phyloP scores from a whole-genome alignment of 2,888 invertebrate species.

The Caenorhabditis sulstoni region DNA sequence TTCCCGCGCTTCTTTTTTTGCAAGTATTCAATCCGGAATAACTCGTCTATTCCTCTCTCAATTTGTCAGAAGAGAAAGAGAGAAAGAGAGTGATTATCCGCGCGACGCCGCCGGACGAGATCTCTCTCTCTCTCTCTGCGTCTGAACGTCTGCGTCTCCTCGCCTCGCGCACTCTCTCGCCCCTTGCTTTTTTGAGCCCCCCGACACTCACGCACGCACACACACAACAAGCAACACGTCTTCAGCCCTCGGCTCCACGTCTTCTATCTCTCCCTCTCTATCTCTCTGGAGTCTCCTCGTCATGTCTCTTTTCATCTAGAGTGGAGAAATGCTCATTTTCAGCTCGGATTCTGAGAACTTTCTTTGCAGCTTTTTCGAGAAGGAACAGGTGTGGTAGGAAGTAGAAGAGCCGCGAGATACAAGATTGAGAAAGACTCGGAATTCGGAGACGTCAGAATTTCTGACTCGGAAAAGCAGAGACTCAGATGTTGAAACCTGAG shows the following conservation, averaged over 20 bases:
- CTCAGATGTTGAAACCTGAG: no score
- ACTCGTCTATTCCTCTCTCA: neutral
- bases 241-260: slow-evolving; percentile 17
- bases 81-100: slow-evolving; percentile 40
- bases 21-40: slow-evolving; percentile 1
- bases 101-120: slow-evolving; percentile 4
- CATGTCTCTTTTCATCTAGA: slow-evolving; percentile 36
- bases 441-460: no score
- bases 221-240: slow-evolving; percentile 48
- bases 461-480: no score
- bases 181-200: slow-evolving; percentile 37
- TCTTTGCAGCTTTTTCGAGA: no score
- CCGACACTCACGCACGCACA: no score
- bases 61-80: slow-evolving; percentile 2
- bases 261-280: slow-evolving; percentile 1
- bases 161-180: slow-evolving; percentile 1
- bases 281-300: slow-evolving; percentile 15
- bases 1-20: slow-evolving; percentile 6
- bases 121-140: neutral
- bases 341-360: no score
- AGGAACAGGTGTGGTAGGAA: no score
- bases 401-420: no score
- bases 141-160: slow-evolving; percentile 23
- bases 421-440: no score
- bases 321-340: neutral